Evolutionary conservation across 2,113 vertebrate species (phyloP).

Genomic region (Arenaria interpres): DNA sequence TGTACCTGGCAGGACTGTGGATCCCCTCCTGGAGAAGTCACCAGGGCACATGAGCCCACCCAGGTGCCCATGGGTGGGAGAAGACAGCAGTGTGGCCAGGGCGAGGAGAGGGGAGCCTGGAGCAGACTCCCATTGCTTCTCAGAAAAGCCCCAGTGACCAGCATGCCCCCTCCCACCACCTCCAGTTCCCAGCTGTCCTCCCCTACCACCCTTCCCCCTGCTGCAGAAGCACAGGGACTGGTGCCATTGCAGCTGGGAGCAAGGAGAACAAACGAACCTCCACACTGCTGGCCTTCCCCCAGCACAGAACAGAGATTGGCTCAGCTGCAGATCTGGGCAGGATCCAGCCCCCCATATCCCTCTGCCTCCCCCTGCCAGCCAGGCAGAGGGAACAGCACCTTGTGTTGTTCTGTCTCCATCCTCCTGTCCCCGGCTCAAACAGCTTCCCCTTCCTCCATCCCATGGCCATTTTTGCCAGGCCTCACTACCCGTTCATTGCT

Average conservation of each 20-base stretch:
- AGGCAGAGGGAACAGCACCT: not conserved
- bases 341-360: not conserved
- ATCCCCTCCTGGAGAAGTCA: not conserved
- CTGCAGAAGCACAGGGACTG: not conserved
- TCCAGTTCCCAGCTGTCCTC: not conserved
- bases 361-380: not conserved
- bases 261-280: not conserved
- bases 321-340: not conserved
- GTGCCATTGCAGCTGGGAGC: not conserved
- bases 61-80: not conserved
- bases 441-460: not conserved
- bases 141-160: not conserved
- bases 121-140: not conserved
- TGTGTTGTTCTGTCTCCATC: not conserved
- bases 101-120: not conserved
- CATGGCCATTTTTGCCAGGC: not conserved
- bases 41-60: not conserved
- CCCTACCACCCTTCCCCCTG: not conserved
- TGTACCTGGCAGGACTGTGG: not conserved
- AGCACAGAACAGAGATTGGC: not conserved
- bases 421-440: not conserved
- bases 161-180: rapidly evolving
- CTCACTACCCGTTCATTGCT: not conserved
- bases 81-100: not conserved
- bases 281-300: not conserved